These are phyloP conservation scores for Platypus cylindrus DNA, from an alignment of 2,888 invertebrate species.

Conservation along the genomic window DNA sequence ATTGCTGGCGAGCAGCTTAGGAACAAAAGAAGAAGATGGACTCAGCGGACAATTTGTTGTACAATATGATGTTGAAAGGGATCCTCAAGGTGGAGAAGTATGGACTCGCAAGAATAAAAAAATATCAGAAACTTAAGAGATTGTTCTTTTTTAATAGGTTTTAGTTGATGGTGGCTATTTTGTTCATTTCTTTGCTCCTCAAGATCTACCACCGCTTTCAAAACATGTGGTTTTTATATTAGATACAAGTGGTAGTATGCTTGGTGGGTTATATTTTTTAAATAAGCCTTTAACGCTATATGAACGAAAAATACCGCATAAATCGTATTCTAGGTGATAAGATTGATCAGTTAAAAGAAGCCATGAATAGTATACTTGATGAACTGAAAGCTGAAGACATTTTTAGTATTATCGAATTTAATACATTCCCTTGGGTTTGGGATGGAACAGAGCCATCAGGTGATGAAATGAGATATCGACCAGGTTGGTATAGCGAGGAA, in stretches of 20 bases:
- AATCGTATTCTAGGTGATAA: constrained; percentile 26
- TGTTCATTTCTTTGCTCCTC: constrained; percentile 61
- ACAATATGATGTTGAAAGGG: constrained; percentile 53
- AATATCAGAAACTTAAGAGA: background rate
- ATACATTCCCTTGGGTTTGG: constrained; percentile 39
- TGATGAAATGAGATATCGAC: no score
- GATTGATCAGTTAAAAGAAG: constrained; percentile 36
- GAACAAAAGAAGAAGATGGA: constrained; percentile 32
- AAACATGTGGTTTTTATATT: constrained; percentile 61
- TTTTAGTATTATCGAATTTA: constrained; percentile 56
- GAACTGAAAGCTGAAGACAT: constrained; percentile 49
- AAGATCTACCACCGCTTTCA: constrained; percentile 41
- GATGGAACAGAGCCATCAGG: constrained; percentile 23
- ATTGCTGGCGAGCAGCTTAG: constrained; percentile 33
- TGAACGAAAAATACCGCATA: constrained; percentile 48
- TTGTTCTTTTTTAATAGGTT: constrained; percentile 29
- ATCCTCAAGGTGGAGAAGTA: constrained; percentile 45
- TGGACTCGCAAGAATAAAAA: no score
- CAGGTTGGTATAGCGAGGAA: no score
- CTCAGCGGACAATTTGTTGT: constrained; percentile 52
- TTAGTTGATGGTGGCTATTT: constrained; percentile 58
- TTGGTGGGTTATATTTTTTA: constrained; percentile 32
- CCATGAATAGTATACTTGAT: constrained; percentile 50
- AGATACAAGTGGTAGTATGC: constrained; percentile 65
- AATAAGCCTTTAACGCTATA: no score